Evolutionary conservation across 2,113 vertebrate genomes (phyloP), one percentile per base, ranked within the genome.

Genomic region (Nansenia antarctica): DNA sequence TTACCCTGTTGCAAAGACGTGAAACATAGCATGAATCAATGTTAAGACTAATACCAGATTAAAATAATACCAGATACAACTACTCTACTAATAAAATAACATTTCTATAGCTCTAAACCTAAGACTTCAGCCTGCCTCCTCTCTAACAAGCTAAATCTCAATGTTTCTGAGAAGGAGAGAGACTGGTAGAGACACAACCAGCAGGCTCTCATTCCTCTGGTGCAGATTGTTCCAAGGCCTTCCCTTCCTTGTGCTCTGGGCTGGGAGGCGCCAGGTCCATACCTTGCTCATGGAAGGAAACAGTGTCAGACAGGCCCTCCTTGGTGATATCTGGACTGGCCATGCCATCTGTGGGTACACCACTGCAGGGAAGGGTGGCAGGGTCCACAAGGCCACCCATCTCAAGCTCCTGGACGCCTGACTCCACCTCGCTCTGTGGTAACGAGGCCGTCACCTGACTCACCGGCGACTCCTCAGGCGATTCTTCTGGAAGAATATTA

Each of bases 11-110:
- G 59, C 24, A 53, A 4, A 55, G 62, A 79, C 78, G 81, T 88
- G 84, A 82, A 88, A 76, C 42, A 73, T 39, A 59, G 62, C 79
- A 82, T 86, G 78, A 76, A 80, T 76, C 57, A 72, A 37, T 54
- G 64, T 30, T 69, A 53, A 9, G 62, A 78, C 68, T 1, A 55
- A 76, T 77, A 66, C 22, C n/a, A 63, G 76, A 70, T 32, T 0
- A 54, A 70, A 72, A 71, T 60, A 45, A n/a, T n/a, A 66, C 64
- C 76, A 80, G 72, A 68, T 52, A 45, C 22, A 53, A 65, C 60
- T 58, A n/a, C 73, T 65, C 27, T 73, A 67, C 72, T 15, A 26
- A 37, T 37, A 7, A 7, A 12, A 37, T 37, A 1, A 37, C 35
- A 37, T 37, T 37, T 12, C 35, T 37, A 37, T 12, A 8, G 9